A percentile compares a stretch with the other conserved stretches of the same genome.
Evolutionary conservation across 2,113 vertebrate species (phyloP).

Genomic region (Asarcornis scutulata): DNA sequence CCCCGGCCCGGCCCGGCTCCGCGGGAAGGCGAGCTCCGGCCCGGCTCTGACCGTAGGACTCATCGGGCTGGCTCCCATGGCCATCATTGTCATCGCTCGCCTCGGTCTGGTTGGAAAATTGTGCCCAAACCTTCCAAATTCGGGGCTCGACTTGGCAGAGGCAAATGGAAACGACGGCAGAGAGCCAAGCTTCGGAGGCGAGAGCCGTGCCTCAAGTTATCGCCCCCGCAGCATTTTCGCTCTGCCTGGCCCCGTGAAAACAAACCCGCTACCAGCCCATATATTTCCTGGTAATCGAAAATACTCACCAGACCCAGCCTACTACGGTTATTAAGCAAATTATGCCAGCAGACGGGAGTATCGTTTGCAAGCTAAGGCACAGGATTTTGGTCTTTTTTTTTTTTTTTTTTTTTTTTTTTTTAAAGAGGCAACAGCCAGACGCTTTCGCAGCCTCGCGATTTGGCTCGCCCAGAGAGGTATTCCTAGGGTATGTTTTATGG

Average conservation of each 20-base stretch:
- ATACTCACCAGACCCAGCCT: constrained; percentile 78
- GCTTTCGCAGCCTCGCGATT: constrained; percentile 25
- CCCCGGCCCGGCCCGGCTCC: not conserved
- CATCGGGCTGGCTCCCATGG: not conserved
- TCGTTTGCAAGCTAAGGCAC: constrained; percentile 55
- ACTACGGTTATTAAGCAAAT: constrained; percentile 77
- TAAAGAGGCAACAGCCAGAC: constrained; percentile 22
- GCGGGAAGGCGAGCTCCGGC: not conserved
- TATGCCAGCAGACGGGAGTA: constrained; percentile 68
- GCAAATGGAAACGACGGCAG: not conserved
- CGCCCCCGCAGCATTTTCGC: not conserved
- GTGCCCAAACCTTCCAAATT: constrained; percentile 9
- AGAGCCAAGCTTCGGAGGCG: not conserved
- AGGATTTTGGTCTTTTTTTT: not conserved
- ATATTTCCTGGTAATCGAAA: constrained; percentile 77
- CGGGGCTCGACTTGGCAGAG: not conserved
- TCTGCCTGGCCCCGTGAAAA: constrained; percentile 8
- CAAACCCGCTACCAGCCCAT: constrained; percentile 59
- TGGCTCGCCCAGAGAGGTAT: constrained; percentile 48
- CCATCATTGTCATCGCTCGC: not conserved
- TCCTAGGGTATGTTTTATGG: constrained; percentile 66
- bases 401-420: constrained; percentile 21
- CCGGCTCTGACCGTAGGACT: not conserved
- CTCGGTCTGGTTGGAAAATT: not conserved
- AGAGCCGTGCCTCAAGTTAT: not conserved